Base-by-base conservation (phyloP, 2,113 vertebrate species). In the Etheostoma spectabile region DNA sequence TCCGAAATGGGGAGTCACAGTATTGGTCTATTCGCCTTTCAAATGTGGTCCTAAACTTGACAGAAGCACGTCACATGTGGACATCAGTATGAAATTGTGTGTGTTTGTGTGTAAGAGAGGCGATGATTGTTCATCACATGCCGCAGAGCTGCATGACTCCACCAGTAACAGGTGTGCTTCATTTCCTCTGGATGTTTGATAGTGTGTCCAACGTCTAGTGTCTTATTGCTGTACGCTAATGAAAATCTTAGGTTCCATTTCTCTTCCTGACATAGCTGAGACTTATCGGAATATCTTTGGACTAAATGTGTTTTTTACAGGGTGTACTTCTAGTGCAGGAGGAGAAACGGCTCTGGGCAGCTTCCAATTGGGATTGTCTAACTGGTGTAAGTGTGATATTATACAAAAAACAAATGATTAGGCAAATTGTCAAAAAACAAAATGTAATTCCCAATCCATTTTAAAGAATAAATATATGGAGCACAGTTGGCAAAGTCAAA, bases 381-480 rank as follows among this genome's bases (percentile, higher is more conserved):
- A 52, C 49, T 55, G 8, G 8, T 62, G 52, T 33, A 24, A 62
- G 22, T n/a, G 21, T 66, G 18, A 80, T 13, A 74, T 13, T 24
- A 51, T 12, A 62, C 21, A 33, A 61, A 75, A 8, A 62, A 38
- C 19, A 61, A 45, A 46, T 62, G 56, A 67, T 67, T 51, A 27
- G 24, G 53, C 0, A 6, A 62, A 27, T 16, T 45, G 4, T 59
- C 3, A 52, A 70, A 61, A 30, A n/a, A 63, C 0, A 42, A 42
- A 35, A 33, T 49, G 3, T 19, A 60, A 64, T n/a, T 75, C 64
- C 64, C 38, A 65, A 27, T n/a, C 30, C 11, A 16, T 79, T 80
- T 77, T 33, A 78, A 0, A 74, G 19, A 21, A 69, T 56, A 56
- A 74, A 76, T 35, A 27, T n/a, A 48, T 49, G 51, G 51, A 65